These are phyloP conservation scores for Melanocharis versteri DNA, from an alignment of 2,113 vertebrate species.

Conservation along the genomic window DNA sequence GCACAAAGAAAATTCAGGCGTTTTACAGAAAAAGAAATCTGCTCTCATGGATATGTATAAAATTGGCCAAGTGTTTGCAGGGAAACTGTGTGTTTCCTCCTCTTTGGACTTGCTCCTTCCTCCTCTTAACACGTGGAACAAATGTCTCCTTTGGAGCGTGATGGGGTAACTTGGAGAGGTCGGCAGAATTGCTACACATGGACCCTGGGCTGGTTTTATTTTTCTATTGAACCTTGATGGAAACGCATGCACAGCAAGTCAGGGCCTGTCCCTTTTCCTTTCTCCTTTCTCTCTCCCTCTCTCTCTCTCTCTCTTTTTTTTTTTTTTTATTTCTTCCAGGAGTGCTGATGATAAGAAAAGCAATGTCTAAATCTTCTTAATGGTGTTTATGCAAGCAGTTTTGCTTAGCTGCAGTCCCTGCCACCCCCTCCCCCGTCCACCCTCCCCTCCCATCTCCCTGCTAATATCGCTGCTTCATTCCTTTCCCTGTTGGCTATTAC, in stretches of 20 bases:
- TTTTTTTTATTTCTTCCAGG: conserved; percentile 80
- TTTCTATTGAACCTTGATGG: conserved; percentile 76
- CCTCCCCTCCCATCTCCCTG: conserved; percentile 74
- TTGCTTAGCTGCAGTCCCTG: conserved; percentile 80
- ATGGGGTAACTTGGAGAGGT: conserved; percentile 60
- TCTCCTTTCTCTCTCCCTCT: conserved; percentile 57
- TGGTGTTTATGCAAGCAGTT: conserved; percentile 88
- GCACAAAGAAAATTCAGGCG: neutral
- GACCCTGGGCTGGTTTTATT: conserved; percentile 72
- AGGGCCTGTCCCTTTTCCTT: conserved; percentile 73
- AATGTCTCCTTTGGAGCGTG: conserved; percentile 66
- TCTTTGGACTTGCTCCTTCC: conserved; percentile 36
- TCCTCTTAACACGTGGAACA: conserved; percentile 66
- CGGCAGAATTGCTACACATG: conserved; percentile 47
- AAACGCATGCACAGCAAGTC: conserved; percentile 81
- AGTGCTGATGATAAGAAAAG: conserved; percentile 86
- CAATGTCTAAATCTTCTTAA: conserved; percentile 88
- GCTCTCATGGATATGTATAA: neutral
- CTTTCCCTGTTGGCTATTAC: conserved; percentile 88
- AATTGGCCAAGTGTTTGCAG: neutral
- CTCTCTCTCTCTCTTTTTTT: neutral
- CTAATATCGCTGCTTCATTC: conserved; percentile 85
- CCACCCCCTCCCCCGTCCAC: conserved; percentile 64
- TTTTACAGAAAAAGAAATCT: neutral
- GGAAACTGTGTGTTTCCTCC: neutral